Conservation (phyloP, 2,797 vertebrate genomes). For the Tadarida brasiliensis region DNA sequence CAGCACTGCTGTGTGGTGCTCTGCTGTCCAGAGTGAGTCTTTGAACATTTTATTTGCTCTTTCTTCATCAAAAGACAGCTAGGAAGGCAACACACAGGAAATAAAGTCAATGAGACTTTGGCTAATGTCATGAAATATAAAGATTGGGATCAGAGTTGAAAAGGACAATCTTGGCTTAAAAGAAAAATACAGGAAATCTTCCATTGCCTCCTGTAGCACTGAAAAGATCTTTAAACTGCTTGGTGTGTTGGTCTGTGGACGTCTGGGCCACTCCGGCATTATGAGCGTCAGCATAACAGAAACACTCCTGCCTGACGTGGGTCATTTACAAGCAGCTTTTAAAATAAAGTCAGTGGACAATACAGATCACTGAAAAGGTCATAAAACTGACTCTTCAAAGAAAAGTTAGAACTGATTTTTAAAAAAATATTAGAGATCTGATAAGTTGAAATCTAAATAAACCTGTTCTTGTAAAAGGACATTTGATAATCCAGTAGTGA, state of each 20-base stretch:
- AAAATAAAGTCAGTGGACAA: conserved; percentile 18
- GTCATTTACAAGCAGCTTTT: background rate
- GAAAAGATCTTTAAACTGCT: conserved; percentile 33
- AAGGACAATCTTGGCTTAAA: conserved; percentile 60
- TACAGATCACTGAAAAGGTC: background rate
- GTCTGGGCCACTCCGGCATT: background rate
- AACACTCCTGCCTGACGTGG: background rate
- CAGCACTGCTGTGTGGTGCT: background rate
- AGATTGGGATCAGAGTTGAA: conserved; percentile 67
- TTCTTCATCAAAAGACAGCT: conserved; percentile 68
- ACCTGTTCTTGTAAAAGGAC: background rate
- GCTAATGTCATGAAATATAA: conserved; percentile 67
- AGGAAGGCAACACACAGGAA: conserved; percentile 25
- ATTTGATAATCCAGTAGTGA: background rate
- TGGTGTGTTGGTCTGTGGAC: conserved; percentile 45
- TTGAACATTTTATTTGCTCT: conserved; percentile 54
- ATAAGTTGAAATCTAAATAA: background rate
- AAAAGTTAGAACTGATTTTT: background rate
- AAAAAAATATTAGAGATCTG: background rate
- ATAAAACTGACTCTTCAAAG: background rate
- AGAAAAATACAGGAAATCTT: conserved; percentile 62
- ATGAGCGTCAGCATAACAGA: background rate
- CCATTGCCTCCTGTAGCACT: background rate
- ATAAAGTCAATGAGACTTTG: conserved; percentile 44
- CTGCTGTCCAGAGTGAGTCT: conserved; percentile 13